Base-by-base conservation (phyloP, 1,140 invertebrate species). In the Bombus polaris region DNA sequence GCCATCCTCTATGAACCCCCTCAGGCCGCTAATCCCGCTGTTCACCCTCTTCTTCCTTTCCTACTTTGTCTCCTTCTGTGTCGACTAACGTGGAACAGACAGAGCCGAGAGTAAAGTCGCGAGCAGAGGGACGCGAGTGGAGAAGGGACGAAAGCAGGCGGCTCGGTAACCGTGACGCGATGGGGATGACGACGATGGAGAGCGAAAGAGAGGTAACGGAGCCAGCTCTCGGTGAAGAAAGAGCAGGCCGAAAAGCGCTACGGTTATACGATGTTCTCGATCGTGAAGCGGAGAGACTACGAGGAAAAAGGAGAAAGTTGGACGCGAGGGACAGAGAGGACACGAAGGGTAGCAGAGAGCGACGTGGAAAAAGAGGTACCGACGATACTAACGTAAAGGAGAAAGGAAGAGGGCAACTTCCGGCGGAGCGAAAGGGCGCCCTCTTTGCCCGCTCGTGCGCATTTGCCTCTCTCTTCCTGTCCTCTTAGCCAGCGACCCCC, bases 391-490 rank as follows among this genome's bases (percentile, higher is more conserved):
- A 53, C 68, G 42, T 47, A 53, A 81, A 79, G 66, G 84, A 62
- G 82, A 44, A 39, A 32, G 47, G 32, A 44, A 32, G 57, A 78
- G 4, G 37, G 59, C 12, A 28, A 62, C 59, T n/a, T 62, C 59
- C 59, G 88, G 81, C 75, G 78, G 85, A 86, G 81, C 86, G 84
- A 85, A 90, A 87, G 86, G 87, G 87, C 88, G 83, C 88, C 85
- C 89, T 89, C 90, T 88, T 90, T 72, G 85, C 47, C 74, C 90
- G 83, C 84, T 68, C 81, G 89, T 83, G 92, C 92, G 91, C 92
- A 92, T 91, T 91, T 88, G 88, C 85, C 86, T 90, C 87, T 87
- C 88, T 89, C 88, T 89, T 89, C 87, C 91, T 72, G 57, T 42
- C 72, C 85, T 90, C 89, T 91, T 87, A 88, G 85, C 78, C 87